Base-by-base conservation (phyloP, 2,888 invertebrate genomes). In the Unio delphinus region DNA sequence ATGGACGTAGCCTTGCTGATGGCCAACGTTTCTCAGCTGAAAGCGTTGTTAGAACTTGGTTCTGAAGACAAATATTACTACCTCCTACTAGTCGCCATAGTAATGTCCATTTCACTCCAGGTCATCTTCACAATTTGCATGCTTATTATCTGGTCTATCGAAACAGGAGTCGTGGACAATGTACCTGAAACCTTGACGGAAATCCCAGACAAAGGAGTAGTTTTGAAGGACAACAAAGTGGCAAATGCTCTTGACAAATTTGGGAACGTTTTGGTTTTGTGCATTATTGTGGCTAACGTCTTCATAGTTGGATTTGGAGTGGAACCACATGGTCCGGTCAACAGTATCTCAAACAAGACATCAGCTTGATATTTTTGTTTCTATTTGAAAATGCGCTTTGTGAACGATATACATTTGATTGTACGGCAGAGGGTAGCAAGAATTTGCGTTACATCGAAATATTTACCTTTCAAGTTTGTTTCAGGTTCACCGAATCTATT, bases 21-120 rank as follows among this genome's bases (percentile, higher is more conserved):
- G 77, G 78, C 80, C 17, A 80, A 80, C 56, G 80, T 79, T 23
- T 78, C 78, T 26, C 80, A 80, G 64, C 65, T 80, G 26, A 80
- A 80, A 56, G 70, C 78, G 0, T 68, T 78, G 30, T 64, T 79
- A 6, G 72, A 75, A 20, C 67, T 77, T 5, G 75, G 76, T 23
- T 34, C 61, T 20, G 63, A 55, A 6, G 70, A 78, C 71, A 71
- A 73, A 60, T 74, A 75, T 26, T 80, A 70, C 69, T 71, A 70
- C 54, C 71, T 68, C 1, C 58, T 80, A 18, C 57, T 80, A 4
- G 71, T 70, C 11, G 72, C 76, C 55, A 75, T 80, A 4, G 54
- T 70, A 54, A 63, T 74, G 23, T 80, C 80, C 45, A 74, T 80
- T n/a, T 23, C 67, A 15, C 72, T 78, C 5, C 78, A 80, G 64